These are phyloP conservation scores for Orchestes rusci DNA, from an alignment of 2,888 invertebrate species.

Conservation along the genomic window DNA sequence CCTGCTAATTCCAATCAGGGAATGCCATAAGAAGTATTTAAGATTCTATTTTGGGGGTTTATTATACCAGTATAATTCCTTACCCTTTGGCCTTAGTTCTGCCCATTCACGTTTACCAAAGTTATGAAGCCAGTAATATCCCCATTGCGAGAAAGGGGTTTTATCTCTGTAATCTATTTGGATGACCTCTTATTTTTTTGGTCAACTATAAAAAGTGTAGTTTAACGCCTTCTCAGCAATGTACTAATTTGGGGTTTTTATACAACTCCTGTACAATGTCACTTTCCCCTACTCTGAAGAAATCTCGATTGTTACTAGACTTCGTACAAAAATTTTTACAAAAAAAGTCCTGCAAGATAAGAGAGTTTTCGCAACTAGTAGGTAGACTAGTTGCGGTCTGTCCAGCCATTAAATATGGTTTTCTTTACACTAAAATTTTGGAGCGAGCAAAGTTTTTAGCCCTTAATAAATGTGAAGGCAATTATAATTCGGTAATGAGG, in stretches of 20 bases:
- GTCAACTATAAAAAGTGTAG: neutral
- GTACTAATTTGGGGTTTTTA: no score
- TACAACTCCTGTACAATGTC: no score
- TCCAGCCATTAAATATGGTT: slow-evolving; percentile 11
- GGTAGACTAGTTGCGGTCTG: slow-evolving; percentile 2
- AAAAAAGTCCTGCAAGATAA: no score
- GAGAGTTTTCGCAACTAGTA: slow-evolving; percentile 1
- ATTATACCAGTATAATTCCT: slow-evolving; percentile 27
- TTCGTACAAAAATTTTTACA: no score
- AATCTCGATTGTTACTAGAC: no score
- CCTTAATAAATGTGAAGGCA: neutral
- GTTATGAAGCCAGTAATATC: slow-evolving; percentile 24
- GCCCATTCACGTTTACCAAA: slow-evolving; percentile 32
- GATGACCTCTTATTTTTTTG: slow-evolving; percentile 9
- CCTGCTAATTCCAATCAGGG: slow-evolving; percentile 1
- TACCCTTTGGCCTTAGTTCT: no score
- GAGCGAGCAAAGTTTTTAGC: slow-evolving; percentile 10
- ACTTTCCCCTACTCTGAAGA: no score
- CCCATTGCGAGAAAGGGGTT: slow-evolving; percentile 1
- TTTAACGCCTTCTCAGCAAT: no score
- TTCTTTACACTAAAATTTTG: slow-evolving; percentile 20
- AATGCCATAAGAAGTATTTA: slow-evolving; percentile 23
- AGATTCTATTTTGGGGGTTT: slow-evolving; percentile 25
- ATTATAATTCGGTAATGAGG: neutral
- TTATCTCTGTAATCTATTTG: slow-evolving; percentile 15